Base-by-base conservation (phyloP, 2,797 vertebrate genomes). In the Ciconia nigra region DNA sequence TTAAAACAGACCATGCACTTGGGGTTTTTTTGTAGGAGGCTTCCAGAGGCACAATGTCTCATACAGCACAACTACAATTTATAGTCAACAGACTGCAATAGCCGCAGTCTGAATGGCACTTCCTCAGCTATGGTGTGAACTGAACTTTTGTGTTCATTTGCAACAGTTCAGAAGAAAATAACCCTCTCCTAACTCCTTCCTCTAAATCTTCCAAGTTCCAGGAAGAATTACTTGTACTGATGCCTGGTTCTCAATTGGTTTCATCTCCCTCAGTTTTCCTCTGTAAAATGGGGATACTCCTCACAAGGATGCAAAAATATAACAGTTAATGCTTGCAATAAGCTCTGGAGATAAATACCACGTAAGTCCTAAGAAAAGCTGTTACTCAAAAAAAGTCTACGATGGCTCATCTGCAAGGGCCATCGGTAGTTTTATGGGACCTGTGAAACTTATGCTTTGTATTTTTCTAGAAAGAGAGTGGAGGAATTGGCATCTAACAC, bases 401-500 rank as follows among this genome's bases (percentile, higher is more conserved):
- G 7, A 46, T 83, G 69, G 52, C 65, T 80, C 51, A 83, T 92
- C 67, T 82, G 65, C 79, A 79, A 90, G 65, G 81, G 67, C 41
- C 78, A 21, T 85, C 66, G 8, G 59, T 24, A 83, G 70, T 93
- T 95, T 96, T 94, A 78, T 87, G n/a, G 71, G 35, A 92, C 7
- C 14, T 33, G 42, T 39, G 62, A 81, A 96, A 91, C 72, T 54
- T 63, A 20, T 0, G 4, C 62, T 83, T 92, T 67, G 26, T 94
- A 13, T 95, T 90, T 93, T 84, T 95, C 76, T 78, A 24, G 80
- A 51, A 93, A 81, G 57, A 66, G 24, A 92, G 51, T 77, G 47
- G 58, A 91, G 59, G 57, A 95, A 78, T 76, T 96, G 91, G 52
- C 73, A 73, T 86, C 72, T 66, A 83, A 83, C 85, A 81, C 83